Percentiles rank a stretch among this genome's conserved stretches.
phyloP scores from a whole-genome alignment of 1,140 invertebrate species.

The Notospermus geniculatus region DNA sequence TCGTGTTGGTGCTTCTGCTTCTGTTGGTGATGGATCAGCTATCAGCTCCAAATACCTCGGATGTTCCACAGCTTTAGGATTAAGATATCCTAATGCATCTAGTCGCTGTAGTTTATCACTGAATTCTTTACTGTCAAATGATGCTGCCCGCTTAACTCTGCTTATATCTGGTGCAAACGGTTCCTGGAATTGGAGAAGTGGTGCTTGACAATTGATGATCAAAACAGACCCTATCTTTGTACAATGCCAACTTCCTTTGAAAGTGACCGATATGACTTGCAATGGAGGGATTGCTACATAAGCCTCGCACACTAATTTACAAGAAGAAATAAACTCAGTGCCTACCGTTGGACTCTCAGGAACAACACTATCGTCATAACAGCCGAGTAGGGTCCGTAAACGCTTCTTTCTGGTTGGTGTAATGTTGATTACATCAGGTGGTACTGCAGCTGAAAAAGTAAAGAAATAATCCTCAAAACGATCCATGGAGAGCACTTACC shows the following conservation, averaged over 20 bases:
- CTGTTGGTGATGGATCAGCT: conserved; percentile 12
- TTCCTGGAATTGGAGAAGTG: background rate
- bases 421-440: conserved; percentile 40
- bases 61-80: conserved; percentile 23
- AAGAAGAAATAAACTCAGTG: background rate
- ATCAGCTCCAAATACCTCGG: conserved; percentile 64
- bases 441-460: no score
- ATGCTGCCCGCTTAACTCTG: conserved; percentile 1
- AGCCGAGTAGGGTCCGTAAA: conserved; percentile 52
- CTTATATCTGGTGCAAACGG: conserved; percentile 1
- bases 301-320: no score
- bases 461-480: no score
- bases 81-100: conserved; percentile 4
- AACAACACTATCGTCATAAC: conserved; percentile 5
- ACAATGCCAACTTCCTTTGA: no score
- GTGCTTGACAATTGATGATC: background rate
- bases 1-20: background rate
- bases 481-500: no score
- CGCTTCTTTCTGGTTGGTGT: conserved; percentile 52
- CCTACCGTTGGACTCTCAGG: background rate
- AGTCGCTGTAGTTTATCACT: conserved; percentile 6
- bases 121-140: conserved; percentile 8
- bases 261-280: no score
- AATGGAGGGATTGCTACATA: no score
- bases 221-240: background rate